Percentiles rank a stretch among this genome's conserved stretches.
Evolutionary conservation across 2,113 vertebrate species (phyloP).

Genomic region (Platanista minor): DNA sequence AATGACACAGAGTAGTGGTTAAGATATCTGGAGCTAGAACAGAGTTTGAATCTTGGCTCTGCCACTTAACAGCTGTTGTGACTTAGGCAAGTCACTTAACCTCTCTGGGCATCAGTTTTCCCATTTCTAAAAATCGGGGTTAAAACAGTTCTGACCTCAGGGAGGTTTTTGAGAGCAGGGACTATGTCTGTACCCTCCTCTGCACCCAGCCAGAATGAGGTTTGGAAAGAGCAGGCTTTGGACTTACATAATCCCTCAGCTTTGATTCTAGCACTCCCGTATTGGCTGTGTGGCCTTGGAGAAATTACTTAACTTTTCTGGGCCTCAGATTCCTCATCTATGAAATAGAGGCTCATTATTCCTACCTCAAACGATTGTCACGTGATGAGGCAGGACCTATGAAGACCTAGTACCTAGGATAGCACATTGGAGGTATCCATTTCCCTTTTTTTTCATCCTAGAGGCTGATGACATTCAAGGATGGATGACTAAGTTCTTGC

Average conservation of each 20-base stretch:
- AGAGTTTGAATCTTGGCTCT: not conserved
- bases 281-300: not conserved
- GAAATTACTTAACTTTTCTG: not conserved
- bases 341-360: not conserved
- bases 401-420: not conserved
- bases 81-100: slow-evolving; percentile 13
- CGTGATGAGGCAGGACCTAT: not conserved
- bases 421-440: not conserved
- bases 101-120: slow-evolving; percentile 13
- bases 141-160: slow-evolving; percentile 30
- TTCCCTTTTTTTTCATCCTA: not conserved
- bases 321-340: not conserved
- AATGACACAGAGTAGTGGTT: not conserved
- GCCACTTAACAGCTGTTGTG: not conserved
- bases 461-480: not conserved
- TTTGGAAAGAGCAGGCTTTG: not conserved
- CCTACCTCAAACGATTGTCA: not conserved
- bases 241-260: not conserved
- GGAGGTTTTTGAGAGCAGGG: not conserved
- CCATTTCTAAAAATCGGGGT: slow-evolving; percentile 36
- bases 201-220: not conserved
- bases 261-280: not conserved
- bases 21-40: not conserved
- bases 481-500: not conserved
- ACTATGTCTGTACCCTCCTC: not conserved